phyloP scores from a whole-genome alignment of 1,140 invertebrate species.

The Apis dorsata region DNA sequence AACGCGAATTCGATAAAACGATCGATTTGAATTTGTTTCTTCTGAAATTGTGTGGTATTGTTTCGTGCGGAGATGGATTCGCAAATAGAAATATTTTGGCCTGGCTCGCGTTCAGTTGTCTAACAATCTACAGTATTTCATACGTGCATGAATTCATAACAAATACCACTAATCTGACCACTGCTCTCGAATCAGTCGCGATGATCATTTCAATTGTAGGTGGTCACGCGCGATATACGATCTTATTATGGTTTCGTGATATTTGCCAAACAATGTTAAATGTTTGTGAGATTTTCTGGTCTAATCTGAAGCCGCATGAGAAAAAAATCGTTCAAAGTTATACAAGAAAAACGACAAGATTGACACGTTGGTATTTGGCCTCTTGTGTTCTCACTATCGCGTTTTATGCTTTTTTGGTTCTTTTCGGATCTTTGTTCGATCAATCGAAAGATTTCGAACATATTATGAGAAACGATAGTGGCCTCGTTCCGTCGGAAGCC shows the following conservation, averaged over 20 bases:
- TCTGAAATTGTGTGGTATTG: slow-evolving; percentile 55
- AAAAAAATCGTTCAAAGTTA: slow-evolving; percentile 47
- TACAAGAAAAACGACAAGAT: slow-evolving; percentile 39
- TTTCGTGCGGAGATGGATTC: slow-evolving; percentile 17
- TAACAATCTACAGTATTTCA: slow-evolving; percentile 42
- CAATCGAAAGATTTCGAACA: neutral
- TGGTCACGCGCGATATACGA: slow-evolving; percentile 56
- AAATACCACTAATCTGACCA: slow-evolving; percentile 26
- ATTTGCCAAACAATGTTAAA: slow-evolving; percentile 51
- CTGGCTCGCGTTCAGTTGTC: slow-evolving; percentile 35
- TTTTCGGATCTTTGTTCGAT: slow-evolving; percentile 23
- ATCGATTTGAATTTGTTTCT: slow-evolving; percentile 56
- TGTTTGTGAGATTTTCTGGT: slow-evolving; percentile 57
- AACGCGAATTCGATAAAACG: neutral
- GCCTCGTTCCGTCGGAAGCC: neutral
- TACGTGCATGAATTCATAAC: slow-evolving; percentile 53
- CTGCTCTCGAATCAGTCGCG: slow-evolving; percentile 50
- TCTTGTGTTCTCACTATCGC: slow-evolving; percentile 60
- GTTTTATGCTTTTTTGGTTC: slow-evolving; percentile 52
- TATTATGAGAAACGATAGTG: neutral
- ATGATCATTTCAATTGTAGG: slow-evolving; percentile 60
- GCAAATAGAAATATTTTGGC: slow-evolving; percentile 35
- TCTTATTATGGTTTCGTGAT: slow-evolving; percentile 43
- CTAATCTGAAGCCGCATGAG: slow-evolving; percentile 33
- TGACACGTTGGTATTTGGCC: slow-evolving; percentile 59